Percentiles rank a stretch among this genome's conserved stretches.
phyloP scores from a whole-genome alignment of 2,797 vertebrate genomes.

The Melanotaenia pygmaea region DNA sequence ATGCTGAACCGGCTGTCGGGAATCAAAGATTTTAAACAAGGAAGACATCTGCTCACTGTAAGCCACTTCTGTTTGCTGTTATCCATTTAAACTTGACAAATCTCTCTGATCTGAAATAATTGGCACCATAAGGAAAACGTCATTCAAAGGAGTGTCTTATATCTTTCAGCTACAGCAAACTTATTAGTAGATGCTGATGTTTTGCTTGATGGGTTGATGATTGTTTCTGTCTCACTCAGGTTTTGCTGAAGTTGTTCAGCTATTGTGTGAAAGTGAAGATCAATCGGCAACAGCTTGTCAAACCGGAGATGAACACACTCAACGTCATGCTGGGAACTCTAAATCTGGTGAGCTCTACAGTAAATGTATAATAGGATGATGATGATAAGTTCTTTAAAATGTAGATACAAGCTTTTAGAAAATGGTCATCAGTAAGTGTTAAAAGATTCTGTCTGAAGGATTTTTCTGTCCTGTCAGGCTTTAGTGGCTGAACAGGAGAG shows the following conservation, averaged over 20 bases:
- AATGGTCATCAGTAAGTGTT: no score
- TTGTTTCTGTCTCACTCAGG: conserved; percentile 75
- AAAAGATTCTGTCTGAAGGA: not conserved
- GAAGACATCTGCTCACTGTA: conserved; percentile 95
- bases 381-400: not conserved
- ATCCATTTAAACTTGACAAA: not conserved
- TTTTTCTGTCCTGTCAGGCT: conserved; percentile 80
- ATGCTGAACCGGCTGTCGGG: conserved; percentile 97
- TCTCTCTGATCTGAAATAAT: not conserved
- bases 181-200: not conserved
- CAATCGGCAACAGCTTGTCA: conserved; percentile 96
- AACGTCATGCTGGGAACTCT: conserved; percentile 99
- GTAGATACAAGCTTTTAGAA: not conserved
- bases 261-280: conserved; percentile 99
- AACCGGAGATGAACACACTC: conserved; percentile 98
- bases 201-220: not conserved
- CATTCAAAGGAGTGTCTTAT: not conserved
- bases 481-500: conserved; percentile 98
- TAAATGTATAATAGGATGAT: not conserved
- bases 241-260: conserved; percentile 96
- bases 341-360: conserved; percentile 88
- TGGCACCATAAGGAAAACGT: not conserved
- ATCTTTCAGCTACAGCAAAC: not conserved
- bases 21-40: conserved; percentile 98
- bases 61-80: conserved; percentile 62